Conservation (phyloP, 2,797 vertebrate species). For the Heterohyrax brucei region DNA sequence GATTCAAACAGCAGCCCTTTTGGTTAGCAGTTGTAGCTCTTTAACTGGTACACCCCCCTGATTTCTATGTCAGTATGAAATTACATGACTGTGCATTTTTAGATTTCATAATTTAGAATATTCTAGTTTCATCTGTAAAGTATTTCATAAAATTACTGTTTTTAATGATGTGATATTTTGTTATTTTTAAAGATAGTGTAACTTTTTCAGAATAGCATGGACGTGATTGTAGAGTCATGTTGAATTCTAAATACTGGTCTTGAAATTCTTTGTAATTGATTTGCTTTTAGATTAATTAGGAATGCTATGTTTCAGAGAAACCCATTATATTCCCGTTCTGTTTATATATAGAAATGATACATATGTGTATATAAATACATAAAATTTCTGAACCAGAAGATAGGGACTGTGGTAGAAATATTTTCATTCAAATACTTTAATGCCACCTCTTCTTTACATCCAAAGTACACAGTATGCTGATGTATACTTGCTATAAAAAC, state of each 20-base stretch:
- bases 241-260: constrained; percentile 32
- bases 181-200: not conserved
- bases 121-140: not conserved
- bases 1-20: too few relatives aligned
- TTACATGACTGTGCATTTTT: too few relatives aligned
- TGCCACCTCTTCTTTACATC: not conserved
- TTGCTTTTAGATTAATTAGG: constrained; percentile 44
- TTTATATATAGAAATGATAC: too few relatives aligned
- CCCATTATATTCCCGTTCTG: not conserved
- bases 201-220: not conserved
- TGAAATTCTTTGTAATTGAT: constrained; percentile 9
- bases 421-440: constrained; percentile 35
- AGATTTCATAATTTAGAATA: too few relatives aligned
- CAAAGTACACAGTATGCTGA: not conserved
- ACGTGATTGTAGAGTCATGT: not conserved
- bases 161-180: not conserved
- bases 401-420: constrained; percentile 14
- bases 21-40: too few relatives aligned
- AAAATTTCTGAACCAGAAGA: not conserved
- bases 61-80: too few relatives aligned
- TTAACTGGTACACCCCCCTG: too few relatives aligned
- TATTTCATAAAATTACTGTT: constrained; percentile 21
- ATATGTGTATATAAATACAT: too few relatives aligned
- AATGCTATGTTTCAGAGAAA: constrained; percentile 59
- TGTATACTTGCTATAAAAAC: not conserved